phyloP scores from a whole-genome alignment of 1,140 invertebrate genomes.

The Scylla paramamosain region DNA sequence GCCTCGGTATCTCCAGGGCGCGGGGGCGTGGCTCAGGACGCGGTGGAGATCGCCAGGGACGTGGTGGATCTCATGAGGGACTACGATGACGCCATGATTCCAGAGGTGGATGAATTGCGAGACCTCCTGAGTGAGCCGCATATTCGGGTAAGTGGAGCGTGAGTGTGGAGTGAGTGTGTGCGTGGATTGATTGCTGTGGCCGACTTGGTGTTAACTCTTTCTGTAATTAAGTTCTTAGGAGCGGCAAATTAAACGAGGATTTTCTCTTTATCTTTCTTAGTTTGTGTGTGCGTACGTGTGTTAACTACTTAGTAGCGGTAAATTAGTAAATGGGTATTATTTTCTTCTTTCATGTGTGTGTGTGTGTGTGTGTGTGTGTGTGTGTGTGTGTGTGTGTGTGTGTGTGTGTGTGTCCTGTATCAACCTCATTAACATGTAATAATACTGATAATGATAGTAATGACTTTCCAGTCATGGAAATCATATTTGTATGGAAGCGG shows the following conservation, averaged over 20 bases:
- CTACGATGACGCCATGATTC: slow-evolving; percentile 81
- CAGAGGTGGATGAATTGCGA: slow-evolving; percentile 87
- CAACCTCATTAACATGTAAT: no score
- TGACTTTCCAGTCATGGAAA: no score
- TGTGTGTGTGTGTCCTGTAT: no score
- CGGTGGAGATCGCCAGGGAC: slow-evolving; percentile 88
- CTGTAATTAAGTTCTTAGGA: not conserved
- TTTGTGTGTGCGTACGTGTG: no score
- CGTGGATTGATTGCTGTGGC: not conserved
- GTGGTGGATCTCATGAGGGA: slow-evolving; percentile 86
- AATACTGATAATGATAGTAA: no score
- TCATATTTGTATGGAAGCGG: no score
- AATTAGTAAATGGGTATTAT: no score
- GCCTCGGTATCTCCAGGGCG: slow-evolving; percentile 84
- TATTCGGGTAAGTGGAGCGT: slow-evolving; percentile 88
- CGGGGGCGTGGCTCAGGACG: slow-evolving; percentile 88
- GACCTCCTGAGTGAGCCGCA: slow-evolving; percentile 90
- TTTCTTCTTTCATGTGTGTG: no score
- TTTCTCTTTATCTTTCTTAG: not conserved
- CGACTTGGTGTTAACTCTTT: not conserved
- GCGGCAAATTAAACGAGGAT: not conserved
- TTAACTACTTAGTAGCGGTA: no score
- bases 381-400: no score
- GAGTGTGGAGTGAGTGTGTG: not conserved
- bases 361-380: no score